Conservation (phyloP, 64 coral and sea anemone species). For the Porites lutea region DNA sequence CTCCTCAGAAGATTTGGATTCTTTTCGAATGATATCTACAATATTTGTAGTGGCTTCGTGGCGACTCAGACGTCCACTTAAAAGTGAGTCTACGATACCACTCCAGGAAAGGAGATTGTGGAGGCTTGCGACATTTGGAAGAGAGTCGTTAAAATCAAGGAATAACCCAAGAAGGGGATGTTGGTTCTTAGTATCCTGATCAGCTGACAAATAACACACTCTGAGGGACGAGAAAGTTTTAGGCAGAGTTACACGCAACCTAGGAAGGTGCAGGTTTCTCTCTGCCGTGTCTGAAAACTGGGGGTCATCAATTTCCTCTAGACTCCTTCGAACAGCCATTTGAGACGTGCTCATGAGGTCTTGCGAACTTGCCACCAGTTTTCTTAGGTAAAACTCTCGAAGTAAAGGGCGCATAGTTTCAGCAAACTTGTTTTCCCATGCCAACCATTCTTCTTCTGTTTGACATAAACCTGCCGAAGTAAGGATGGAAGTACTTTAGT, state of each 20-base stretch:
- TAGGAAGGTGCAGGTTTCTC: conserved; percentile 51
- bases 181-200: conserved; percentile 52
- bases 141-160: conserved; percentile 61
- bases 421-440: conserved; percentile 72
- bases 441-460: conserved; percentile 22
- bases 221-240: conserved; percentile 62
- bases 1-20: conserved; percentile 4
- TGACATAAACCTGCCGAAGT: neutral
- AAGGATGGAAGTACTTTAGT: conserved; percentile 33
- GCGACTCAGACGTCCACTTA: conserved; percentile 76
- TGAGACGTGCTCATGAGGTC: neutral
- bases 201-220: conserved; percentile 53
- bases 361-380: neutral
- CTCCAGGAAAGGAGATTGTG: conserved; percentile 69
- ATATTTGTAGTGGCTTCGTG: conserved; percentile 61
- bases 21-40: conserved; percentile 68
- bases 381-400: conserved; percentile 29
- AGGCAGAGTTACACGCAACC: conserved; percentile 67
- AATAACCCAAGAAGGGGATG: conserved; percentile 80
- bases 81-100: conserved; percentile 58
- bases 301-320: conserved; percentile 9
- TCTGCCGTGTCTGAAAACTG: conserved; percentile 20
- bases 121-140: conserved; percentile 54
- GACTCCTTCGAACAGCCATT: conserved; percentile 39
- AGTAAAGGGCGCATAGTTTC: neutral